Evolutionary conservation across 2,888 invertebrate species (phyloP), one percentile per base, ranked within the genome.

Genomic region (Acleris literana): DNA sequence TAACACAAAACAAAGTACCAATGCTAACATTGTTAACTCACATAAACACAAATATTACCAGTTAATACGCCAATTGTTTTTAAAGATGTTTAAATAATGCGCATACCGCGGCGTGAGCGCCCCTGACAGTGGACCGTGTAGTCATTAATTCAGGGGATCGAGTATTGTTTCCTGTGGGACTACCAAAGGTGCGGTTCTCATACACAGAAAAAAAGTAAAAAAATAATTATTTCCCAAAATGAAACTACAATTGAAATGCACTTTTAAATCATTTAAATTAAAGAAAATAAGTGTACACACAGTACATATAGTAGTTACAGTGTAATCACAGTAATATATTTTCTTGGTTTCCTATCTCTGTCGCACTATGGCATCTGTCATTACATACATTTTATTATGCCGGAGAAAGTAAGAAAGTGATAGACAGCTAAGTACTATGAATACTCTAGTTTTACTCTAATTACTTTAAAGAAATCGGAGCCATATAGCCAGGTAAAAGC

Each of bases 121-220:
- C 77, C 74, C 84, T 83, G 86, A 55, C 70, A 72, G 76, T 76
- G 79, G 78, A 80, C 83, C 81, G 78, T 80, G 84, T 76, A 79
- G 86, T 83, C 88, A 90, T 90, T 92, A 90, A 92, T 92, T 88
- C 87, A 82, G 81, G 76, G 86, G 84, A 88, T 92, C 88, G 91
- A 91, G 91, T 91, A 90, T 90, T 91, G 90, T 90, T 90, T 92
- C 92, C 92, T 88, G 91, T 80, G 75, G 74, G 74, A 73, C 79
- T 83, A 83, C 82, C 83, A 82, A 20, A 16, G 46, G 29, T 56
- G 22, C 16, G 29, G 17, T 52, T 65, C 55, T 61, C 55, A 51
- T 64, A 39, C 13, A n/a, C 3, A 33, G 3, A n/a, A 33, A 25
- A 17, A 33, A 6, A 48, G 18, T 48, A 9, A 33, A 46, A 46